phyloP scores from a whole-genome alignment of 2,113 vertebrate species.

The Bufo gargarizans region DNA sequence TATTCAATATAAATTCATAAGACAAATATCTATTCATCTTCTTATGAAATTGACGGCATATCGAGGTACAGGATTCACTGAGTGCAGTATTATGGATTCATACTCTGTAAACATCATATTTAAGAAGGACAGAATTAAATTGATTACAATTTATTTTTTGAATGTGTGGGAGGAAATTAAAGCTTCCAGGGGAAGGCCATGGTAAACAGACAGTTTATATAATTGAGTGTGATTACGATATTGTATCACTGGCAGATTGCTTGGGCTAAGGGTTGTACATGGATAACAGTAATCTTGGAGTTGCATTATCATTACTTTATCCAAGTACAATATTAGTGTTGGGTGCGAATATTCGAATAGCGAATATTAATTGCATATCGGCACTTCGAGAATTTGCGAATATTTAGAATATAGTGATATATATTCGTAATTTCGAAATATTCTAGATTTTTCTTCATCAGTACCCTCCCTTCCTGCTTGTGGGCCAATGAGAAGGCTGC shows the following conservation, averaged over 20 bases:
- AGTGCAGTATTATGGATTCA: neutral
- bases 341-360: too few species aligned
- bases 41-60: neutral
- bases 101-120: neutral
- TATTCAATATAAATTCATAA: neutral
- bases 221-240: neutral
- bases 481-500: too few species aligned
- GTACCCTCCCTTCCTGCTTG: too few species aligned
- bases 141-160: neutral
- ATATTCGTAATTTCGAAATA: too few species aligned
- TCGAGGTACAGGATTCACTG: neutral
- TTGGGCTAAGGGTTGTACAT: neutral
- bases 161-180: neutral
- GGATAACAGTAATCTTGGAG: slow-evolving; percentile 1
- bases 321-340: neutral
- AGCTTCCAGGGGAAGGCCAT: neutral
- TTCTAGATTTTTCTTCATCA: too few species aligned
- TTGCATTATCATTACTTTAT: neutral
- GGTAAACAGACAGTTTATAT: neutral
- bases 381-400: too few species aligned
- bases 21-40: too few species aligned
- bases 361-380: too few species aligned
- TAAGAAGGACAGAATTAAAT: neutral
- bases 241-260: neutral
- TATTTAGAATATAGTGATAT: too few species aligned